phyloP scores from a whole-genome alignment of 2,888 invertebrate genomes.

The Hypolimnas misippus region DNA sequence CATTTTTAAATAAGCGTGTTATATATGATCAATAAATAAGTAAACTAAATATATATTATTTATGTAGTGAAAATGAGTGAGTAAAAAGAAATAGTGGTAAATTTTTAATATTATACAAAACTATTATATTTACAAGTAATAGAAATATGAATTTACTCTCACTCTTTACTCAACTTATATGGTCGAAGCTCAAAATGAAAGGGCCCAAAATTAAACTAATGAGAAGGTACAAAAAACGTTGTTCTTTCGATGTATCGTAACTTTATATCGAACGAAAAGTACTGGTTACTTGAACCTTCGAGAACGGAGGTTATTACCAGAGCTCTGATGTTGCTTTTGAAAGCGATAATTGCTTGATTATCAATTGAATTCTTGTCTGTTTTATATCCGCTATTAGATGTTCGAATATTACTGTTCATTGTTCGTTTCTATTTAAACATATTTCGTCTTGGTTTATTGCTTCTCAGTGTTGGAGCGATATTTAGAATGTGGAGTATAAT shows the following conservation, averaged over 20 bases:
- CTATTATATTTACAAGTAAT: background rate
- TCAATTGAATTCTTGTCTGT: slow-evolving; percentile 64
- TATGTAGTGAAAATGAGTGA: no score
- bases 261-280: slow-evolving; percentile 24
- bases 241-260: slow-evolving; percentile 8
- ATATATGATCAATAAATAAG: no score
- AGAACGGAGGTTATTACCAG: slow-evolving; percentile 56
- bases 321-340: slow-evolving; percentile 53
- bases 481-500: background rate
- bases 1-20: no score
- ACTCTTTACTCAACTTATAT: background rate
- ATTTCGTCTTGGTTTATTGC: slow-evolving; percentile 23
- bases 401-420: slow-evolving; percentile 27
- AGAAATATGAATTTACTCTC: background rate
- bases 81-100: no score
- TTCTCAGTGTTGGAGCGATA: background rate
- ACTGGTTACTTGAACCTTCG: slow-evolving; percentile 49
- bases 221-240: slow-evolving; percentile 7
- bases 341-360: slow-evolving; percentile 62
- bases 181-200: slow-evolving; percentile 14
- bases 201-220: slow-evolving; percentile 14
- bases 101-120: no score
- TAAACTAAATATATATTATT: no score
- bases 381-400: slow-evolving; percentile 49
- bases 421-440: slow-evolving; percentile 17